Percentiles rank a stretch among this genome's conserved stretches.
phyloP scores from a whole-genome alignment of 2,113 vertebrate species.

The Cryptomyrus ogoouensis region DNA sequence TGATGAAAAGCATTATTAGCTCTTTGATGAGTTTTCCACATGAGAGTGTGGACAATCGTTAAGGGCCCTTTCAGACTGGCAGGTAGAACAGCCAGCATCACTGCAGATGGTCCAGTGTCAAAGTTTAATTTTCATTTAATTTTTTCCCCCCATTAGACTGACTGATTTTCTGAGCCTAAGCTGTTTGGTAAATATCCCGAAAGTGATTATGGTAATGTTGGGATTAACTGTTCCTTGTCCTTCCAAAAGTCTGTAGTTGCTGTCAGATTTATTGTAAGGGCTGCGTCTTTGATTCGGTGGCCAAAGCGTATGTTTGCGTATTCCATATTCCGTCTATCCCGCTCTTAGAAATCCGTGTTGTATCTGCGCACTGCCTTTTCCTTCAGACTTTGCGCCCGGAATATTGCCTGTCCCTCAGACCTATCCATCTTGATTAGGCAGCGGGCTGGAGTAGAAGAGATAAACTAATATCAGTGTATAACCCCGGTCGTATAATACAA shows the following conservation, averaged over 20 bases:
- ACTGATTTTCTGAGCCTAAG: neutral
- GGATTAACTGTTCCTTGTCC: neutral
- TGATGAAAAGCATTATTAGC: conserved; percentile 91
- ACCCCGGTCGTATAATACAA: conserved; percentile 76
- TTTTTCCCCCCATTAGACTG: neutral
- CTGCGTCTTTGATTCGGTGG: neutral
- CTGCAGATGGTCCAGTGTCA: neutral
- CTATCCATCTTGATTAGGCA: conserved; percentile 70
- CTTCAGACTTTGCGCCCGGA: conserved; percentile 57
- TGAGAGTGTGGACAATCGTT: conserved; percentile 66
- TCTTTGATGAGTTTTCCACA: conserved; percentile 94
- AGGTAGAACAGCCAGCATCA: conserved; percentile 9
- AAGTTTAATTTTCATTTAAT: conserved; percentile 18
- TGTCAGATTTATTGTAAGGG: neutral
- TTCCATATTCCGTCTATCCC: neutral
- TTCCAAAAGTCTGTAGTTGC: neutral
- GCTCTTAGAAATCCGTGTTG: neutral
- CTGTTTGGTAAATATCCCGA: neutral
- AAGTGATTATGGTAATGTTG: conserved; percentile 1
- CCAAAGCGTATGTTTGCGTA: neutral
- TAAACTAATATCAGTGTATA: conserved; percentile 85
- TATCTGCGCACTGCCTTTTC: conserved; percentile 43
- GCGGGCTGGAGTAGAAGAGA: conserved; percentile 67
- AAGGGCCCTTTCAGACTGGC: conserved; percentile 34
- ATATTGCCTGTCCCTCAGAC: conserved; percentile 74